Base-by-base conservation (phyloP, 2,888 invertebrate species). In the Drosophila borborema region DNA sequence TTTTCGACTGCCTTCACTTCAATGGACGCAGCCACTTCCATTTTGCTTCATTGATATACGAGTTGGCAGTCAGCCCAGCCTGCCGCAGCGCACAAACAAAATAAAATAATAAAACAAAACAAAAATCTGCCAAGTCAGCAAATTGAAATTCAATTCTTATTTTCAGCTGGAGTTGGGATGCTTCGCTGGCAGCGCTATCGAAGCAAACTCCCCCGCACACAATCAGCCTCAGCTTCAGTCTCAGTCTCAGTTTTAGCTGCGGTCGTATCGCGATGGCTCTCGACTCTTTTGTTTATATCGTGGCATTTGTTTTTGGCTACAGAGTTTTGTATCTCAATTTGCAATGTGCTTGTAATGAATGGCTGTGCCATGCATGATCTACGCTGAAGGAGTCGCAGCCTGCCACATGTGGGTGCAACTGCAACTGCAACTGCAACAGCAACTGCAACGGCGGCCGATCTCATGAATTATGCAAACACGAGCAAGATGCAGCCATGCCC, bases 261-360 rank as follows among this genome's bases (percentile, higher is more conserved):
- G 2, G 58, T 70, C 45, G 70, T 70, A 83, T 82, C 78, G 86
- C 81, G 77, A 69, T 73, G 81, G 73, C 62, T 59, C 34, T 59
- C 31, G 54, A 38, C n/a, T 63, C 61, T 70, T 61, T 73, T 70
- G 68, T 64, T 78, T 53, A 20, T 53, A 12, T 62, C 23, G 55
- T 28, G 58, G 58, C 64, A 46, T 67, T 65, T 64, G 70, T 55
- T 59, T 61, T 65, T 34, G 59, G 49, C 18, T 23, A 72, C 18
- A 63, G 69, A 70, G 81, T 75, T 84, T 86, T 82, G 89, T 82
- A 86, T 86, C 86, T 87, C 89, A 87, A 87, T 87, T 89, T 87
- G 74, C 85, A 81, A 55, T 72, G 77, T 73, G 81, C 63, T 58
- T 59, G 81, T 82, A 85, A 86, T 84, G 78, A 81, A 86, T 81